Percentiles rank a stretch among this genome's conserved stretches.
Evolutionary conservation across 2,113 vertebrate genomes (phyloP).

Genomic region (Petroica traversi): DNA sequence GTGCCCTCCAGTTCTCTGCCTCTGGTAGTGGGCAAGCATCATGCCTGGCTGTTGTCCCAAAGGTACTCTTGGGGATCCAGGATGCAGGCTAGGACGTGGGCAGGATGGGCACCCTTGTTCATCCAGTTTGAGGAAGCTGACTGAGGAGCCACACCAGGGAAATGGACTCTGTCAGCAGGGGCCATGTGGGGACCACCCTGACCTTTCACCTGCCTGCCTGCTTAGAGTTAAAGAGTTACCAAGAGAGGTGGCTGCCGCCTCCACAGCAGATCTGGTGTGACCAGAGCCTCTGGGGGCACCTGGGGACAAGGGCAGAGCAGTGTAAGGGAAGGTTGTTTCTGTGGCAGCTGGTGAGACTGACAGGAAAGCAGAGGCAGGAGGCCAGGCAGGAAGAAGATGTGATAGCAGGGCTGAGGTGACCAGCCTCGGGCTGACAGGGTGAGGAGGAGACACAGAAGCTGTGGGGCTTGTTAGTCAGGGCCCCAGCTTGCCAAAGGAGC

Average conservation of each 20-base stretch:
- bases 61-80: background rate
- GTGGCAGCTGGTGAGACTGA: background rate
- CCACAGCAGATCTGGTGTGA: background rate
- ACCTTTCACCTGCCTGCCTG: background rate
- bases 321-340: background rate
- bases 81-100: background rate
- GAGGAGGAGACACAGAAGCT: background rate
- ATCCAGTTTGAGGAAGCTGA: background rate
- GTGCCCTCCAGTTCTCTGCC: background rate
- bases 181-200: background rate
- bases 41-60: accelerated
- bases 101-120: background rate
- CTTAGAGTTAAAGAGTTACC: constrained; percentile 18
- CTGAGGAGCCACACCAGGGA: background rate
- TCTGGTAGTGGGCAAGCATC: background rate
- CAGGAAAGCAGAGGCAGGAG: background rate
- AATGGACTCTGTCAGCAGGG: background rate
- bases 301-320: background rate
- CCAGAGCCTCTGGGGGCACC: accelerated
- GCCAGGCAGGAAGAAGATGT: background rate
- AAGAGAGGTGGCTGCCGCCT: background rate
- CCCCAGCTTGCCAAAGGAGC: background rate
- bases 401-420: background rate
- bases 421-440: accelerated
- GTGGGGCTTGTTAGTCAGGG: background rate